These are phyloP conservation scores for Oncorhynchus keta DNA, from an alignment of 2,113 vertebrate species.

Conservation along the genomic window DNA sequence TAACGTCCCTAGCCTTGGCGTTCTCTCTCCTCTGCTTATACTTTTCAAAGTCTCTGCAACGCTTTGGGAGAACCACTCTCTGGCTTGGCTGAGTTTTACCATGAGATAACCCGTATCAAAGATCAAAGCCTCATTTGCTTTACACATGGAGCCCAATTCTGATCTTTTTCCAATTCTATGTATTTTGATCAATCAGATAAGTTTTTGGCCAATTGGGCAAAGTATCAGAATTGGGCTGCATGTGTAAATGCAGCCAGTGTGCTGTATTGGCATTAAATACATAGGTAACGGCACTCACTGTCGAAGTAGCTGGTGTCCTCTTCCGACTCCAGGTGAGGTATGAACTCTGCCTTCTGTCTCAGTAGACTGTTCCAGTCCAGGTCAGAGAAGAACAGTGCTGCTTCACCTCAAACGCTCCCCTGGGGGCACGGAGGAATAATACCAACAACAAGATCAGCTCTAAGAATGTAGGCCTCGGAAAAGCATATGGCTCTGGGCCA, in stretches of 20 bases:
- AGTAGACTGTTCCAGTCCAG: conserved; percentile 92
- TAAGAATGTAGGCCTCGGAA: not conserved
- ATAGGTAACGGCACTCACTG: conserved; percentile 67
- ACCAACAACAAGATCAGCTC: not conserved
- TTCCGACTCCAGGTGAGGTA: conserved; percentile 90
- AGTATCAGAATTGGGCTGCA: too few relatives aligned
- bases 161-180: too few relatives aligned
- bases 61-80: not conserved
- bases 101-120: not conserved
- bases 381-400: conserved; percentile 85
- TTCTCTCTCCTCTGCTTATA: not conserved
- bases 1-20: not conserved
- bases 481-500: not conserved
- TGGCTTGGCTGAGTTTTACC: not conserved
- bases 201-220: too few relatives aligned
- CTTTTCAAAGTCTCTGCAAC: not conserved
- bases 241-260: too few relatives aligned
- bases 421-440: conserved; percentile 44
- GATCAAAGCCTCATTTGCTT: too few relatives aligned
- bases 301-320: conserved; percentile 97
- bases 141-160: too few relatives aligned
- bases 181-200: too few relatives aligned
- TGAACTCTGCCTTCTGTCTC: conserved; percentile 91
- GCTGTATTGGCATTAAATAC: too few relatives aligned
- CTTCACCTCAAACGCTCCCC: conserved; percentile 91